phyloP scores from a whole-genome alignment of 2,113 vertebrate species.

The Centropristis striata region DNA sequence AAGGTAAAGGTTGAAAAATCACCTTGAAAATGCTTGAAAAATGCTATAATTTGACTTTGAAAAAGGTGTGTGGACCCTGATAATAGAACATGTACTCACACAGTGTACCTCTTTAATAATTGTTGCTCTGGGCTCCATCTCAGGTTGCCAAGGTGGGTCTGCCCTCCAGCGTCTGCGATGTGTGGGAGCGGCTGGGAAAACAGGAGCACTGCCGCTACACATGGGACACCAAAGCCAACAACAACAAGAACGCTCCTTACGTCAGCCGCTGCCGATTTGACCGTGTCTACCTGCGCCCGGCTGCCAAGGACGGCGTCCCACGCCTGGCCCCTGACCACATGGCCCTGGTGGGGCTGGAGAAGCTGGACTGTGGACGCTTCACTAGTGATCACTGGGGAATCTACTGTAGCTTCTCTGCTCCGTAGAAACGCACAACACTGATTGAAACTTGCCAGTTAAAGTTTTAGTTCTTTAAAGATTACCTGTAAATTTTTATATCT shows the following conservation, averaged over 20 bases:
- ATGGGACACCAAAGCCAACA: constrained; percentile 94
- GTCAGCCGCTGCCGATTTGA: constrained; percentile 92
- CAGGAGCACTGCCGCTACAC: constrained; percentile 94
- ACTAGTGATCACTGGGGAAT: constrained; percentile 98
- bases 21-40: no score
- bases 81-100: no score
- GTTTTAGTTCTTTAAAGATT: neutral
- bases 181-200: constrained; percentile 93
- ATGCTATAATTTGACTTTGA: no score
- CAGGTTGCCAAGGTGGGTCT: constrained; percentile 91
- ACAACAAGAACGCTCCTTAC: constrained; percentile 84
- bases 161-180: constrained; percentile 86
- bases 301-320: constrained; percentile 63
- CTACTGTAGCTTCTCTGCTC: constrained; percentile 87
- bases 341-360: constrained; percentile 92
- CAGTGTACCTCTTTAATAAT: neutral
- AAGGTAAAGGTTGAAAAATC: no score
- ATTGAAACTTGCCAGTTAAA: fast-evolving
- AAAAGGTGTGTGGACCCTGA: no score
- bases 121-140: constrained; percentile 19
- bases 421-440: constrained; percentile 25
- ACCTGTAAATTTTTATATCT: constrained; percentile 1
- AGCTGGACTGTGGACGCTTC: constrained; percentile 93
- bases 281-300: constrained; percentile 88
- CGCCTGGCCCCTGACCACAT: constrained; percentile 88